Evolutionary conservation across 2,888 invertebrate species (phyloP), one percentile per base, ranked within the genome.

Genomic region (Panzeria rudis): DNA sequence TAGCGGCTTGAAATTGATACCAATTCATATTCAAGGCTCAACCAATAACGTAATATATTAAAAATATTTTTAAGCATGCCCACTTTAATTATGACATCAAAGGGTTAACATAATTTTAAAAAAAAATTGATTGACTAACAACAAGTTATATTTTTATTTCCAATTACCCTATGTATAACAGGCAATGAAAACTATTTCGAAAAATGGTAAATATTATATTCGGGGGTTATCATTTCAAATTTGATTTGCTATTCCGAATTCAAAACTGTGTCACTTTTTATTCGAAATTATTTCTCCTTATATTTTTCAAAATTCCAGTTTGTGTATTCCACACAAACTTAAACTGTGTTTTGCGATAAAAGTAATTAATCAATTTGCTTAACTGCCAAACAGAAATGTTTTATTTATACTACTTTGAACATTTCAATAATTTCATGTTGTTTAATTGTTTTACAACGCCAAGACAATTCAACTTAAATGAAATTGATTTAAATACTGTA

Each of bases 281-380:
- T 66, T 7, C 44, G 9, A 0, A 13, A 13, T 5, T 5, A 52
- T 13, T 13, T 50, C 50, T 29, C 41, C 4, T 44, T 44, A 0
- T 44, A 44, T 44, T 44, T 9, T 13, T 17, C 17, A 38, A 38
- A n/a, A n/a, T n/a, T 38, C 38, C 11, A 2, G 3, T 38, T 38
- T 76, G 41, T 61, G 4, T 52, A 25, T 29, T 20, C 38, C 20
- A 38, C 25, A 69, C 52, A 50, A 29, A 69, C 7, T 41, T 8
- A 32, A 44, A 32, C 20, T 17, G 15, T 17, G 38, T 72, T 32
- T 13, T 25, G 54, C 38, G n/a, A 72, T 61, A 81, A 68, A 69
- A 76, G 38, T 54, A 71, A 82, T 82, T 82, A 76, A 82, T 82
- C 82, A 82, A 82, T 80, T 80, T 64, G 68, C 68, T 59, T 17